Evolutionary conservation across 1,140 invertebrate genomes (phyloP).

Genomic region (Eumeta japonica): DNA sequence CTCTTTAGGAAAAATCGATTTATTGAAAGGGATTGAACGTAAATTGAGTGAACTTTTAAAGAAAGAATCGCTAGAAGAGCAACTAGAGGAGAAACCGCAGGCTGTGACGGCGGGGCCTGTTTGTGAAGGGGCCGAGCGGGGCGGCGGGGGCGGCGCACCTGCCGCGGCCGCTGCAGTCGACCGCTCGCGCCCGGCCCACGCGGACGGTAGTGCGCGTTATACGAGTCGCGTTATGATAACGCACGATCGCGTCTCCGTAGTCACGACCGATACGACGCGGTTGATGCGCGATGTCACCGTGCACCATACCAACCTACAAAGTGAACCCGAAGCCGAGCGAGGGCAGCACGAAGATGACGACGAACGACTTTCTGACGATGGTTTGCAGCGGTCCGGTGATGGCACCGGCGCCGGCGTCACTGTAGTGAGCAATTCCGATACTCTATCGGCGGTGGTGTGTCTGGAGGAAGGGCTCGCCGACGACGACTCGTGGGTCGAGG

Average conservation of each 20-base stretch:
- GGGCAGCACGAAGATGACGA: conserved; percentile 32
- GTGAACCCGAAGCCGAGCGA: conserved; percentile 33
- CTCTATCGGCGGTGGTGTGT: conserved; percentile 68
- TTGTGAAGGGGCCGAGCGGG: conserved; percentile 43
- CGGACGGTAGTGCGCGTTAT: conserved; percentile 67
- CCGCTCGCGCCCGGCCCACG: conserved; percentile 53
- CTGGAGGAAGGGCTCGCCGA: conserved; percentile 81
- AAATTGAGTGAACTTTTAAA: conserved; percentile 56
- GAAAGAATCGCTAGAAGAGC: conserved; percentile 53
- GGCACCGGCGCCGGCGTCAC: conserved; percentile 52
- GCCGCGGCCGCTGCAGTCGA: conserved; percentile 47
- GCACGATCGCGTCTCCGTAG: conserved; percentile 70
- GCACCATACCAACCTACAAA: conserved; percentile 57
- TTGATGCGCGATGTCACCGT: conserved; percentile 62
- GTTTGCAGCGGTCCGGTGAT: conserved; percentile 38
- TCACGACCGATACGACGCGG: conserved; percentile 70
- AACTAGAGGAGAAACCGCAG: conserved; percentile 51
- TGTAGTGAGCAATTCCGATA: conserved; percentile 65
- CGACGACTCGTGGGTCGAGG: conserved; percentile 85
- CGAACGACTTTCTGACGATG: conserved; percentile 44
- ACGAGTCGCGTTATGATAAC: conserved; percentile 86
- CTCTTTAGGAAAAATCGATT: conserved; percentile 42
- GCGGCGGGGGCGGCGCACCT: conserved; percentile 54
- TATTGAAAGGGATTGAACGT: conserved; percentile 57
- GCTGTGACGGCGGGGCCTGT: conserved; percentile 43